A percentile compares a stretch with the other conserved stretches of the same genome.
Evolutionary conservation across 2,888 invertebrate species (phyloP).

Genomic region (Camponotus fellah): DNA sequence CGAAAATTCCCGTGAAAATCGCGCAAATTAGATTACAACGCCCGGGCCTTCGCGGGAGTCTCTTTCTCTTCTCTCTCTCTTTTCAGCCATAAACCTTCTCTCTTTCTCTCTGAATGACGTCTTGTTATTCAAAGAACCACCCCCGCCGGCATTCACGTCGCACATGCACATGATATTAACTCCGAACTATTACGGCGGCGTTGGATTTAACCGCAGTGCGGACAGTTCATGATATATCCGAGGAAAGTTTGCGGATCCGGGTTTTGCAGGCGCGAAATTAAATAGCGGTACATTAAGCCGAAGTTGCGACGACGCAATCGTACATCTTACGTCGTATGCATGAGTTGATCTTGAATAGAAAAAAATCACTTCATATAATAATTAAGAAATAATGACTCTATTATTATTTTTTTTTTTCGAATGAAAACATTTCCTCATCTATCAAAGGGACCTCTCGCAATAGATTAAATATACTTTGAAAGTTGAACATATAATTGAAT

Average conservation of each 20-base stretch:
- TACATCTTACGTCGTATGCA: not conserved
- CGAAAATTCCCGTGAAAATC: slow-evolving; percentile 52
- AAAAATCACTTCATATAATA: not conserved
- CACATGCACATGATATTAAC: slow-evolving; percentile 39
- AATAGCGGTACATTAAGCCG: slow-evolving; percentile 17
- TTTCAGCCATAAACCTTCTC: not conserved
- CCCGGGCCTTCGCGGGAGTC: slow-evolving; percentile 28
- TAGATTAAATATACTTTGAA: not conserved
- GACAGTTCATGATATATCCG: slow-evolving; percentile 49
- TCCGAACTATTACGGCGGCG: slow-evolving; percentile 40
- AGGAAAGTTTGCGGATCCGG: slow-evolving; percentile 27
- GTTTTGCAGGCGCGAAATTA: slow-evolving; percentile 34
- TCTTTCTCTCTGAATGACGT: slow-evolving; percentile 37
- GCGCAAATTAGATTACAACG: slow-evolving; percentile 57
- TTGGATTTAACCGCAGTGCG: slow-evolving; percentile 41
- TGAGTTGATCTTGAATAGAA: not conserved
- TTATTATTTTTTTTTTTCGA: not conserved
- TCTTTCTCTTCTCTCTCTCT: not conserved
- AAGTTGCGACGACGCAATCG: not conserved
- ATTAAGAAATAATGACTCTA: not conserved
- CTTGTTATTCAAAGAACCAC: slow-evolving; percentile 49
- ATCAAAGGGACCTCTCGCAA: not conserved
- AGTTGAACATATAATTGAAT: not conserved
- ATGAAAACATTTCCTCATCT: not conserved
- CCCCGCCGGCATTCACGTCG: slow-evolving; percentile 32